phyloP scores from a whole-genome alignment of 2,113 vertebrate genomes.

The Orthonyx spaldingii region DNA sequence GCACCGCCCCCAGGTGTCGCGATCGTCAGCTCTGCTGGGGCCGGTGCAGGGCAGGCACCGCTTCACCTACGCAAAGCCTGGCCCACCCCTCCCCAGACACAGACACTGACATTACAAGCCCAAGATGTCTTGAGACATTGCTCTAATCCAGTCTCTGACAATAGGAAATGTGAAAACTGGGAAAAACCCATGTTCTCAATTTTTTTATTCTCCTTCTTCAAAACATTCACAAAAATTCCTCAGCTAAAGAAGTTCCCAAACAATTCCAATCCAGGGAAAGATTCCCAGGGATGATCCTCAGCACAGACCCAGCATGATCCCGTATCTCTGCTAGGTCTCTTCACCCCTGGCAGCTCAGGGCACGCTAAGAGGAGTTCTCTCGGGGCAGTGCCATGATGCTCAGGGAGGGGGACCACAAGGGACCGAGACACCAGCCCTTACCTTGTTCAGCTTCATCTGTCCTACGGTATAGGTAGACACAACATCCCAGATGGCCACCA shows the following conservation, averaged over 20 bases:
- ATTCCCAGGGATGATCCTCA: neutral
- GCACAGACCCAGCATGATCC: neutral
- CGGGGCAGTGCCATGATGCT: neutral
- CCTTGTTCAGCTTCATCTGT: neutral
- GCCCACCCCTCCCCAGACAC: neutral
- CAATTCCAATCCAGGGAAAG: no score
- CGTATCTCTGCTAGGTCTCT: neutral
- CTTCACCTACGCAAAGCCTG: neutral
- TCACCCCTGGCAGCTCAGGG: neutral
- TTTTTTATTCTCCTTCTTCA: neutral
- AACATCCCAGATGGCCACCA: neutral
- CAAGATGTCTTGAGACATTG: fast-evolving
- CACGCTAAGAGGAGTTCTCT: neutral
- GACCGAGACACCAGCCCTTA: neutral
- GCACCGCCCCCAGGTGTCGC: no score
- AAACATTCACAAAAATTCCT: neutral
- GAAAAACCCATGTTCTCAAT: fast-evolving
- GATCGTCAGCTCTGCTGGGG: neutral
- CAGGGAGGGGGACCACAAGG: neutral
- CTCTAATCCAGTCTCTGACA: neutral
- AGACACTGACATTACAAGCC: neutral
- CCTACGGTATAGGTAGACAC: neutral
- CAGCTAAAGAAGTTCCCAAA: neutral
- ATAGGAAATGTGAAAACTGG: neutral
- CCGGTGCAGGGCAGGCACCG: neutral